These are phyloP conservation scores for Diachasmimorpha longicaudata DNA, from an alignment of 1,140 invertebrate genomes.

Conservation along the genomic window DNA sequence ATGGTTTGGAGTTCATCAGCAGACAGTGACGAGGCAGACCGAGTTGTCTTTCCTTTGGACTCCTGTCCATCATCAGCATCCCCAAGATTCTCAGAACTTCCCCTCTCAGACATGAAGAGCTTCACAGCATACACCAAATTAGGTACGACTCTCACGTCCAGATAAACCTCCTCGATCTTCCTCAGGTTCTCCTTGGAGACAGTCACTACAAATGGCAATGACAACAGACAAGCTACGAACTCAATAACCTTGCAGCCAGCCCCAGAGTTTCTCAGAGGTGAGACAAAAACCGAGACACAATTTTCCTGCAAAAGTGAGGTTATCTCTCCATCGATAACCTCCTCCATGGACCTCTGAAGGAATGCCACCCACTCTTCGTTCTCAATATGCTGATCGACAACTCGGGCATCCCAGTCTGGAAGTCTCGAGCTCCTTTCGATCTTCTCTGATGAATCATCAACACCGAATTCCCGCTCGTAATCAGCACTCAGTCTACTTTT, in stretches of 20 bases:
- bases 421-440: constrained; percentile 36
- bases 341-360: constrained; percentile 69
- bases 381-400: constrained; percentile 71
- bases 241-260: constrained; percentile 70
- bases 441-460: constrained; percentile 2
- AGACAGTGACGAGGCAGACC: constrained; percentile 60
- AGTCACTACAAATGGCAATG: constrained; percentile 72
- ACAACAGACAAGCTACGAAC: constrained; percentile 73
- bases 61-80: constrained; percentile 34
- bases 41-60: constrained; percentile 60
- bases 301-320: constrained; percentile 74
- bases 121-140: constrained; percentile 78
- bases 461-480: constrained; percentile 45
- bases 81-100: constrained; percentile 10
- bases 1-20: constrained; percentile 70
- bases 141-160: constrained; percentile 77
- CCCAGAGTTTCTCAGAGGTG: constrained; percentile 71
- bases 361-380: constrained; percentile 80
- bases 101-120: constrained; percentile 60
- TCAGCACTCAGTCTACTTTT: constrained; percentile 43
- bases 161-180: constrained; percentile 71
- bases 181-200: constrained; percentile 63
- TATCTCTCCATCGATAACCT: constrained; percentile 76
- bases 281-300: constrained; percentile 75
- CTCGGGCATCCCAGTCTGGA: constrained; percentile 52